Conservation (phyloP, 2,888 invertebrate species). For the Plebejus anna region DNA sequence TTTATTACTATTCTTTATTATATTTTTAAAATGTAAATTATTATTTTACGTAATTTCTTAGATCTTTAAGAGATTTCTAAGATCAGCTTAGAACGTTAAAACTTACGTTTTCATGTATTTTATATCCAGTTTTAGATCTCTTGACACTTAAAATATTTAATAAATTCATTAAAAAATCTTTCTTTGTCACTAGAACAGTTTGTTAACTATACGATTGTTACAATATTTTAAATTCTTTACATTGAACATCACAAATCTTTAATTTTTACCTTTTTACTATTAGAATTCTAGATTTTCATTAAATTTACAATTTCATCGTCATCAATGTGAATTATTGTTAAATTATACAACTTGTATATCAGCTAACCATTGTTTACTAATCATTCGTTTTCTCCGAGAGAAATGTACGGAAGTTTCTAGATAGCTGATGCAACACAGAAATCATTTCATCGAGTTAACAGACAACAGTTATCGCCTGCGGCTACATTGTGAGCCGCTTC, state of each 20-base stretch:
- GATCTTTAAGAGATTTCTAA: too few relatives aligned
- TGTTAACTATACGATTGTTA: neutral
- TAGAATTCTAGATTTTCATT: neutral
- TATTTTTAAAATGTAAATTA: neutral
- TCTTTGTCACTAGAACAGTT: neutral
- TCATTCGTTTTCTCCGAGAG: constrained; percentile 22
- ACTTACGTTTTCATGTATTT: neutral
- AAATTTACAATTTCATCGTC: neutral
- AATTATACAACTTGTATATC: neutral
- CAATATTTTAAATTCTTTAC: neutral
- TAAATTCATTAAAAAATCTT: too few relatives aligned
- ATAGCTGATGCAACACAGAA: constrained; percentile 47
- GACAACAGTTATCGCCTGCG: neutral
- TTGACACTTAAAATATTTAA: neutral
- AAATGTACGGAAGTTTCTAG: constrained; percentile 40
- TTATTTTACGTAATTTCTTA: neutral
- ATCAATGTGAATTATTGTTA: neutral
- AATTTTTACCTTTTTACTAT: neutral
- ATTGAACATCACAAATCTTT: too few relatives aligned
- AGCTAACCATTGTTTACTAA: neutral
- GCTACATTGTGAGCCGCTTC: neutral
- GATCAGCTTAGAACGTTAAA: neutral
- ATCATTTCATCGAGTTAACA: constrained; percentile 9
- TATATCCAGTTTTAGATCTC: neutral
- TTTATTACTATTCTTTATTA: neutral